These are phyloP conservation scores for Tokudaia muenninki DNA, from an alignment of 2,797 vertebrate genomes.

Conservation along the genomic window DNA sequence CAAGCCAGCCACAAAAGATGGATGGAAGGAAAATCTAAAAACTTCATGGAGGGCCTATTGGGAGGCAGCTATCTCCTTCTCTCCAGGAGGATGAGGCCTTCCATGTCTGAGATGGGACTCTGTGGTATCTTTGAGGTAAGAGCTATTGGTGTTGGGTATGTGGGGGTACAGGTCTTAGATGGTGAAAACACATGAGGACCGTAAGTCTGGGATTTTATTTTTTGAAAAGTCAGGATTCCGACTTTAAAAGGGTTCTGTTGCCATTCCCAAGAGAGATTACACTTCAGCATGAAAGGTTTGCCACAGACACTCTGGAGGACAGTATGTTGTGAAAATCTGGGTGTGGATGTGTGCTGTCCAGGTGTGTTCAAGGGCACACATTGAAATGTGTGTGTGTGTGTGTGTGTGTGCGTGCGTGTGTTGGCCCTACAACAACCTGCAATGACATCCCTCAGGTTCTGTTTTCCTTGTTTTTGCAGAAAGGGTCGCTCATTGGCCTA, in stretches of 20 bases:
- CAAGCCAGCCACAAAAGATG: constrained; percentile 4
- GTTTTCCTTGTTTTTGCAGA: not conserved
- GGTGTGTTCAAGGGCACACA: not conserved
- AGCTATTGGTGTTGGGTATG: not conserved
- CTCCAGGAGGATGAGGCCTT: constrained; percentile 42
- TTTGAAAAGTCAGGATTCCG: constrained; percentile 18
- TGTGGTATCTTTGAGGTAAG: constrained; percentile 58
- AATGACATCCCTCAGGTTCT: not conserved
- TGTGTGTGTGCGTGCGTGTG: too few species aligned
- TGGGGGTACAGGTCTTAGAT: not conserved
- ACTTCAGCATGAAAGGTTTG: not conserved
- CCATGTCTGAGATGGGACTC: constrained; percentile 69
- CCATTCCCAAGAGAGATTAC: not conserved
- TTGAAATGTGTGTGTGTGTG: too few species aligned
- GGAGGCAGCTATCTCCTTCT: constrained; percentile 42
- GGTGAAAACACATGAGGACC: constrained; percentile 42
- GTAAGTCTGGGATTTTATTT: not conserved
- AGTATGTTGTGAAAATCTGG: not conserved
- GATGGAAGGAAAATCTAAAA: constrained; percentile 42
- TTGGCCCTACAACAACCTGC: not conserved
- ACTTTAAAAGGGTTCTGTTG: not conserved
- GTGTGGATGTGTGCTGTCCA: not conserved
- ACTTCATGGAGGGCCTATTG: constrained; percentile 62
- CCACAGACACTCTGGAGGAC: not conserved
- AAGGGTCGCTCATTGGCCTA: not conserved